Conservation (phyloP, 2,888 invertebrate genomes). For the Matsumyia berberina region DNA sequence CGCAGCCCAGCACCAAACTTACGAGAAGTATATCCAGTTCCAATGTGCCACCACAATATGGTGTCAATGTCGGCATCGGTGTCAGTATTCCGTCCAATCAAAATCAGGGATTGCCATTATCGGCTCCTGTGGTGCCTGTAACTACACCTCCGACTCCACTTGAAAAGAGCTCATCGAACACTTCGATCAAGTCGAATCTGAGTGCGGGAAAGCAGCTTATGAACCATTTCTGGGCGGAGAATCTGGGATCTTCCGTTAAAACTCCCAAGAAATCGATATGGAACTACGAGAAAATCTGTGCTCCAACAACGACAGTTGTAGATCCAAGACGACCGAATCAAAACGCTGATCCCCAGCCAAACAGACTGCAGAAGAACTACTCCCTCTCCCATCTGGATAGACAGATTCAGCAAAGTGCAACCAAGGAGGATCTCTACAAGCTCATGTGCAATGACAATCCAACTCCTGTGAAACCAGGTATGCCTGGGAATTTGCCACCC, state of each 20-base stretch:
- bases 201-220: slow-evolving; percentile 83
- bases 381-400: slow-evolving; percentile 83
- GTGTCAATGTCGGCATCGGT: slow-evolving; percentile 47
- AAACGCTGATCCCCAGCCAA: slow-evolving; percentile 78
- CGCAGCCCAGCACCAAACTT: slow-evolving; percentile 77
- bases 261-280: slow-evolving; percentile 82
- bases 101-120: slow-evolving; percentile 68
- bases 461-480: slow-evolving; percentile 45
- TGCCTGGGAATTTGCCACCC: slow-evolving; percentile 54
- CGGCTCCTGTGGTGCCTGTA: slow-evolving; percentile 52
- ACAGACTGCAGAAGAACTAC: slow-evolving; percentile 82
- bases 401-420: slow-evolving; percentile 83
- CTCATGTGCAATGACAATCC: slow-evolving; percentile 83
- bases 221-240: slow-evolving; percentile 84
- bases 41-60: slow-evolving; percentile 79
- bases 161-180: slow-evolving; percentile 78
- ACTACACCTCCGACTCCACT: slow-evolving; percentile 35
- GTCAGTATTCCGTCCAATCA: slow-evolving; percentile 66
- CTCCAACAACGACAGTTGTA: slow-evolving; percentile 58
- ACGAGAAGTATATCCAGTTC: slow-evolving; percentile 84
- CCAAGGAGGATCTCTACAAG: slow-evolving; percentile 84
- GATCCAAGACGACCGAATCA: slow-evolving; percentile 65
- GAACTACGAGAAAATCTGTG: slow-evolving; percentile 84
- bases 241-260: slow-evolving; percentile 81
- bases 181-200: slow-evolving; percentile 80